phyloP scores from a whole-genome alignment of 92 coral and sea anemone species.

The Pocillopora grandis region DNA sequence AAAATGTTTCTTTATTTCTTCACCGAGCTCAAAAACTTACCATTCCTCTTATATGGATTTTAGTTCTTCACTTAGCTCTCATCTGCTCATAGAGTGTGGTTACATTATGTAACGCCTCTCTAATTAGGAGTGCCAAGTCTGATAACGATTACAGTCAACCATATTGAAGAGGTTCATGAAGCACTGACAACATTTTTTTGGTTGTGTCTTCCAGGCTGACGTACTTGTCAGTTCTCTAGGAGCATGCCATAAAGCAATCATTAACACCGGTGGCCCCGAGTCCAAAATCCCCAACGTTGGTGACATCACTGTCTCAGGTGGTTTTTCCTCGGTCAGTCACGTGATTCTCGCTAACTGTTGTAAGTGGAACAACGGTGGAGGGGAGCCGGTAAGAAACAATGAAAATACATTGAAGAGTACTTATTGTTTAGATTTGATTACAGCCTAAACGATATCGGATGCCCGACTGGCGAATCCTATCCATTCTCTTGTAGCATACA shows the following conservation, averaged over 20 bases:
- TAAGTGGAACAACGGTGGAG: constrained; percentile 18
- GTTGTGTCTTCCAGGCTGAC: constrained; percentile 1
- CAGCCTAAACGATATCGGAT: too few relatives aligned
- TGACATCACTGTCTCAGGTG: constrained; percentile 41
- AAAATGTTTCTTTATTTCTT: too few relatives aligned
- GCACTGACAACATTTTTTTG: not conserved
- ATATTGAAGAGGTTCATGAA: not conserved
- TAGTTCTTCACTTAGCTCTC: too few relatives aligned
- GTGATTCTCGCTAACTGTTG: constrained; percentile 60
- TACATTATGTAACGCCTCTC: not conserved
- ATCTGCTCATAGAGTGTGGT: too few relatives aligned
- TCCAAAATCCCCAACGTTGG: constrained; percentile 30
- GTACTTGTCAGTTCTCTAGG: constrained; percentile 42
- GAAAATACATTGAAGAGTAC: too few relatives aligned
- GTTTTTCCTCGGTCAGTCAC: constrained; percentile 43
- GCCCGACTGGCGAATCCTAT: too few relatives aligned
- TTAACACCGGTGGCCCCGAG: not conserved
- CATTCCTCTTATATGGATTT: too few relatives aligned
- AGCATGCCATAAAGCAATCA: constrained; percentile 43
- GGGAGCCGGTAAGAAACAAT: constrained; percentile 12
- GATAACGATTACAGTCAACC: too few relatives aligned
- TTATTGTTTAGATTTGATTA: too few relatives aligned
- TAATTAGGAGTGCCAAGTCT: too few relatives aligned
- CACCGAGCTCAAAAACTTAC: too few relatives aligned
- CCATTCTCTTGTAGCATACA: too few relatives aligned